phyloP scores from a whole-genome alignment of 2,888 invertebrate genomes.

The Campoplex nolae region DNA sequence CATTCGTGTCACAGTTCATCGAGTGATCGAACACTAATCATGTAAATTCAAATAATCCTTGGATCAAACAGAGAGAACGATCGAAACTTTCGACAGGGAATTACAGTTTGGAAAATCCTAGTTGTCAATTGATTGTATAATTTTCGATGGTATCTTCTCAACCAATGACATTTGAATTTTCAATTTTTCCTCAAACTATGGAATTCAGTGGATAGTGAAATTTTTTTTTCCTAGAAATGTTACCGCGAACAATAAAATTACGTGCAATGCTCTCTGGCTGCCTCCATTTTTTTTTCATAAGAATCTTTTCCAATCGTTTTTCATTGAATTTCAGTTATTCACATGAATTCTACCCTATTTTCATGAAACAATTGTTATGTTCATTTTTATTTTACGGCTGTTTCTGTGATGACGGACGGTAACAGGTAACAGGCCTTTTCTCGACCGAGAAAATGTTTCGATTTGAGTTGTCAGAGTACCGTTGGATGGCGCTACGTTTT shows the following conservation, averaged over 20 bases:
- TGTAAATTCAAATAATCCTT: not conserved
- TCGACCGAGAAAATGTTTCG: not conserved
- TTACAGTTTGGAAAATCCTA: not conserved
- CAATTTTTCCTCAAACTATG: not conserved
- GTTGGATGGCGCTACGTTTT: slow-evolving; percentile 33
- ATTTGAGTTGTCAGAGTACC: not conserved
- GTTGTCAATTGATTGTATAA: not conserved
- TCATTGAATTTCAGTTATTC: not conserved
- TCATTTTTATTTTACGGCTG: not conserved
- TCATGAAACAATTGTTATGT: not conserved
- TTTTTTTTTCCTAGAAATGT: not conserved
- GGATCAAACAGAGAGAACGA: not conserved
- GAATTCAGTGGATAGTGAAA: not conserved
- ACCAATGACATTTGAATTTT: not conserved
- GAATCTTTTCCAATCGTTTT: not conserved
- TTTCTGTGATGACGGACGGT: not conserved
- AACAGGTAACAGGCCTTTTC: slow-evolving; percentile 7
- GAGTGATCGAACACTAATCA: not conserved
- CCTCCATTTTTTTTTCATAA: not conserved
- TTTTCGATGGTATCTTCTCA: not conserved
- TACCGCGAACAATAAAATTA: not conserved
- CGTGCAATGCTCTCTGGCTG: not conserved
- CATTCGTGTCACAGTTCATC: not conserved
- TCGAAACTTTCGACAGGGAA: not conserved
- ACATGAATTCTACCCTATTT: not conserved